Percentiles rank a stretch among this genome's conserved stretches.
Conservation (phyloP, 1,140 invertebrate genomes). For the Tetragonula clypearis region DNA sequence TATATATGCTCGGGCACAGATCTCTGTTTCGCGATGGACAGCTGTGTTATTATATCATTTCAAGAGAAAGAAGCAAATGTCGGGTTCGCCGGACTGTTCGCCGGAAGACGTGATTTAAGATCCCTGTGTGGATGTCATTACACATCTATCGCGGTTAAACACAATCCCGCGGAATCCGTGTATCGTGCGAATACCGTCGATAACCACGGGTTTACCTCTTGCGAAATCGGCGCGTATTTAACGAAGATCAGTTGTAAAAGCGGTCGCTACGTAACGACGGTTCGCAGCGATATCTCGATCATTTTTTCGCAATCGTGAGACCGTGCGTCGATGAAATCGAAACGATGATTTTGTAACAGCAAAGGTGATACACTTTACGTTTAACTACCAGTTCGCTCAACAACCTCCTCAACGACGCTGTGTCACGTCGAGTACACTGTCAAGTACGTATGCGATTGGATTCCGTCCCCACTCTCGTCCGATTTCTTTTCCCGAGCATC, state of each 20-base stretch:
- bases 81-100: constrained; percentile 37
- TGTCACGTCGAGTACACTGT: not conserved
- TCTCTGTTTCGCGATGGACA: constrained; percentile 27
- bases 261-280: not conserved
- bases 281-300: not conserved
- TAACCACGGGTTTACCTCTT: constrained; percentile 52
- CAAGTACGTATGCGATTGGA: not conserved
- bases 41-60: constrained; percentile 62
- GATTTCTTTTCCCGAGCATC: not conserved
- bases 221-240: constrained; percentile 35
- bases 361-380: not conserved
- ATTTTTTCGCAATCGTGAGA: not conserved
- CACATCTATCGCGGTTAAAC: constrained; percentile 51
- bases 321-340: not conserved
- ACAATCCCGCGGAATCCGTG: constrained; percentile 41
- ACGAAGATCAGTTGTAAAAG: not conserved
- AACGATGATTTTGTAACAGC: not conserved
- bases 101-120: constrained; percentile 60
- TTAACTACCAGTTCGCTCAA: not conserved
- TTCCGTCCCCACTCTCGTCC: not conserved
- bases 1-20: not conserved
- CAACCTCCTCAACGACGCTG: too few species aligned
- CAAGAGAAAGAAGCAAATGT: constrained; percentile 44
- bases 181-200: constrained; percentile 30
- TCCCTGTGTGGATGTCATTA: constrained; percentile 54